Base-by-base conservation (phyloP, 2,797 vertebrate genomes). In the Anabas testudineus region DNA sequence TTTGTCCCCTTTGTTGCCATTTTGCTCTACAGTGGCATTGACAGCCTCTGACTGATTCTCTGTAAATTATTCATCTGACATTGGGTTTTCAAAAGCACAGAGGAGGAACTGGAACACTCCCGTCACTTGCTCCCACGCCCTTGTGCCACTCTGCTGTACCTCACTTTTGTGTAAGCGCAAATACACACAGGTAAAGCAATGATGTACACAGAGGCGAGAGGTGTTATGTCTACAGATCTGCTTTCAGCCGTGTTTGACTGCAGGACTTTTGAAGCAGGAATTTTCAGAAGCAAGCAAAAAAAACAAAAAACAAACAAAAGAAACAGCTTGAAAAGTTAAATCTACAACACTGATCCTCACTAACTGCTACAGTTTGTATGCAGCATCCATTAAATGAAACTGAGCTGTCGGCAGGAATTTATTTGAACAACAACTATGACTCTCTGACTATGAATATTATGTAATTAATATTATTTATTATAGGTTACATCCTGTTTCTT, bases 51-150 rank as follows among this genome's bases (percentile, higher is more conserved):
- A 81, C 77, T 71, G 68, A 75, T 71, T 78, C 63, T n/a, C 18
- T 73, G 43, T 88, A 71, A 84, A 82, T 89, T 77, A 90, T 88
- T 89, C 59, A 88, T 81, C 55, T 43, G 22, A 42, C 67, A 79
- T 72, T 79, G 74, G 76, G 67, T 84, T 87, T 81, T 85, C 47
- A 70, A 80, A 82, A 67, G 67, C 69, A 36, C 47, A 0, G 56
- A 73, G 55, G 36, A 77, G 39, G 68, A 80, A 77, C 56, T 64
- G 49, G 46, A 74, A 47, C 72, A 60, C 53, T 46, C 12, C 37
- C 55, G 36, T 64, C 26, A 28, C 52, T 48, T 47, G 60, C 52
- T 67, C 19, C 34, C 3, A 41, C 30, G 58, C 8, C 43, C 12
- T 28, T 32, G 56, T 76, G 76, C 66, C 60, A 63, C 52, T 48